Evolutionary conservation across 2,797 vertebrate species (phyloP), one percentile per base, ranked within the genome.

Genomic region (Acipenser ruthenus): DNA sequence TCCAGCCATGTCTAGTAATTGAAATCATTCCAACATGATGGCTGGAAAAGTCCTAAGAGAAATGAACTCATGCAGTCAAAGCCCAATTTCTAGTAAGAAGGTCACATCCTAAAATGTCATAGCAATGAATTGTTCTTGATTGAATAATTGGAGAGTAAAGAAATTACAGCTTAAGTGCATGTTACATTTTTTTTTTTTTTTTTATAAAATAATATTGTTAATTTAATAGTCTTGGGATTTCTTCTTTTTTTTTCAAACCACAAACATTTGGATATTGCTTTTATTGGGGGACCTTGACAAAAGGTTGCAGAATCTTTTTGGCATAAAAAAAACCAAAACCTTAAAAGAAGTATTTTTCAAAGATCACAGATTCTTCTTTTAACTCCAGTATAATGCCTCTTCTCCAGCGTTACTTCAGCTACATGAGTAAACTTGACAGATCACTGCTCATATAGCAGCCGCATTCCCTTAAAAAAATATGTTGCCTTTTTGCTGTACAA

Each of bases 351-450:
- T 58, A 11, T 63, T 62, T 62, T 68, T 59, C n/a, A 64, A 68
- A 68, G 64, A 68, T 62, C 67, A 64, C 49, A 50, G 49, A 50
- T 13, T 49, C 67, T 68, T 68, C 11, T 52, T 11, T 50, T 68
- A 63, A 49, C 62, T 64, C 56, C 53, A 1, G 53, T 63, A 71
- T 74, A 79, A 77, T 82, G 79, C 82, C 83, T 82, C 80, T 74
- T 73, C 73, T 72, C 80, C 79, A 81, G 62, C 58, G 83, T 88
- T 89, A 83, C 84, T 74, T 73, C 77, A 88, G 89, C 86, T 88
- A 86, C 91, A 78, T 94, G 90, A 96, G 88, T 80, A 83, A 88
- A 89, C 86, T 82, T 95, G 94, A 95, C 94, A 94, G 92, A 90
- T 92, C 86, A 82, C 84, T 94, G 91, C 90, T 96, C 91, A 92